Evolutionary conservation across 2,888 invertebrate genomes (phyloP), one percentile per base, ranked within the genome.

Genomic region (Pinctada fucata): DNA sequence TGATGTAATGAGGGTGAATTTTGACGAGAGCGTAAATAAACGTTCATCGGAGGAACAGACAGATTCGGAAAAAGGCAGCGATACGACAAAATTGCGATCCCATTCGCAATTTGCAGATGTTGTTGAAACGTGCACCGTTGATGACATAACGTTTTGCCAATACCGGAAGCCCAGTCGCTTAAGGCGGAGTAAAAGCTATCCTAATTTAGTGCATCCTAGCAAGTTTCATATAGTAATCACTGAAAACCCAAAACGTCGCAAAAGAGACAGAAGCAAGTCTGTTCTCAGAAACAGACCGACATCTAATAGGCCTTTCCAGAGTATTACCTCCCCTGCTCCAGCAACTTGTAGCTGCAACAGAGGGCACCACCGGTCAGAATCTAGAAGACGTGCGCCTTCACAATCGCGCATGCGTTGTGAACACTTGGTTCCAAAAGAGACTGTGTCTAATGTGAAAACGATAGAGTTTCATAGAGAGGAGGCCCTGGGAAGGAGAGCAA

Each of bases 161-260:
- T 6, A 6, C 13, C 66, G n/a, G 13, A 52, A 48, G 48, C 65
- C 10, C 16, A 66, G 50, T 47, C 10, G 48, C 45, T 48, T 48
- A n/a, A n/a, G 63, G 5, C 58, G 78, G 16, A 58, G 70, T 45
- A 52, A 64, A 5, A 84, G 84, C 65, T 74, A 81, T 16, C 81
- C 84, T 4, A 65, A 64, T 48, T 58, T 71, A 16, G 65, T 69
- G 8, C 78, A 77, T 63, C 80, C 83, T 2, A 67, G 51, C 45
- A 81, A 81, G 51, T 82, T 84, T 49, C 13, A 73, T 5, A 65
- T 84, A n/a, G 82, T 83, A 76, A 58, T 82, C 45, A 76, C 73
- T 4, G 78, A 79, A 6, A 84, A 83, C 64, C 8, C 66, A 8
- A 78, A 78, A 68, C 66, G 78, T 10, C 80, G 80, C 8, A 64